phyloP scores from a whole-genome alignment of 2,797 vertebrate species.

The Mallotus villosus region DNA sequence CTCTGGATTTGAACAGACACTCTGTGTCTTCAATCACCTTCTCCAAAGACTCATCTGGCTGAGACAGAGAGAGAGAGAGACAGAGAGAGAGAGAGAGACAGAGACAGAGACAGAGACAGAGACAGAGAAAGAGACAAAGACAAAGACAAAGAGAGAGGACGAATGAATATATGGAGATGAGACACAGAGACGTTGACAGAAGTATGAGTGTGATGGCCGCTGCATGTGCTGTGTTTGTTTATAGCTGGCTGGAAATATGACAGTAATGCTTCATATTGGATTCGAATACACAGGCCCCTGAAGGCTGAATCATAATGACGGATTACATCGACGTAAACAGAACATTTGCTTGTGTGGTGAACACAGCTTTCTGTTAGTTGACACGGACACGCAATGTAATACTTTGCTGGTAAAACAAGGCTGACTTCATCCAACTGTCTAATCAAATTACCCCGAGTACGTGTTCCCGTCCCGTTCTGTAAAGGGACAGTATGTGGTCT shows the following conservation, averaged over 20 bases:
- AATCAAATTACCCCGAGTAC: conserved; percentile 54
- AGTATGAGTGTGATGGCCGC: neutral
- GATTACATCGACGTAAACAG: conserved; percentile 8
- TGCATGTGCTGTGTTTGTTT: neutral
- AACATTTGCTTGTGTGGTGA: conserved; percentile 10
- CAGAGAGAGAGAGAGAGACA: neutral
- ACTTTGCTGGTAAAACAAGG: conserved; percentile 20
- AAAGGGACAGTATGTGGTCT: conserved; percentile 8
- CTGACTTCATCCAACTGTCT: conserved; percentile 19
- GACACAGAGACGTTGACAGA: neutral
- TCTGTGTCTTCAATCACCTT: conserved; percentile 97
- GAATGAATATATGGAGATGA: neutral
- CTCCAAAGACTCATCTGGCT: conserved; percentile 89
- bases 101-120: neutral
- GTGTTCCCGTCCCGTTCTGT: conserved; percentile 20
- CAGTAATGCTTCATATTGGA: neutral
- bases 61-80: conserved; percentile 7
- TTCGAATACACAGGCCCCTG: neutral
- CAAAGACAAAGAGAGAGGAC: neutral
- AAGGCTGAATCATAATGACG: neutral
- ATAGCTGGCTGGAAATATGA: neutral
- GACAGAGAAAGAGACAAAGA: neutral
- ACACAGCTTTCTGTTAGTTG: neutral
- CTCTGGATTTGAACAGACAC: conserved; percentile 92
- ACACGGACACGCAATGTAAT: conserved; percentile 2